Base-by-base conservation (phyloP, 2,888 invertebrate genomes). In the Drosophila longiperda region DNA sequence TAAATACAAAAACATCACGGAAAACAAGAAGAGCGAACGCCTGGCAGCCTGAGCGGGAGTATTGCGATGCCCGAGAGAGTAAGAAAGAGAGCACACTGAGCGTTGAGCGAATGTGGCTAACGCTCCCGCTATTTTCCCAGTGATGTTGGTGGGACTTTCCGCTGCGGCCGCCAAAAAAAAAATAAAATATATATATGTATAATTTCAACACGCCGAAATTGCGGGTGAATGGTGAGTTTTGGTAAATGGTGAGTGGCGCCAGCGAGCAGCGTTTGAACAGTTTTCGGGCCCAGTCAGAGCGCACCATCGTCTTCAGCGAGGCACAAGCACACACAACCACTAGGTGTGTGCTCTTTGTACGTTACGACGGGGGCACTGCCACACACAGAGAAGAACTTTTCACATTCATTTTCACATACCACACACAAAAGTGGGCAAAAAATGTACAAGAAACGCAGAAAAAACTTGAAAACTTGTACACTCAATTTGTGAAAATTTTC, bases 341-440 rank as follows among this genome's bases (percentile, higher is more conserved):
- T 87, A 89, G 91, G 89, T 89, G 90, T 89, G 90, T 90, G 90
- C 90, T 88, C 89, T 83, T 85, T 82, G 90, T 89, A 85, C 90
- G 89, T 87, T 80, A 74, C 83, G 87, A 72, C 82, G 88, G 83
- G 80, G 77, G 78, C 83, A 75, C 81, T 81, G 80, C 80, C 82
- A 78, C 82, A 86, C 82, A 83, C 82, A 82, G 76, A 80, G 82
- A 73, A 75, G 66, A 86, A 86, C 79, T 79, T 78, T 78, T 55
- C 55, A 55, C 38, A 55, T 55, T 55, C 77, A 83, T 83, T 88
- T 81, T 70, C 85, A 89, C 84, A 88, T 70, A 86, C 73, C 80
- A 78, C 77, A 83, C 60, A 77, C 58, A 49, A 69, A 73, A 80
- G 80, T 71, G 71, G 73, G 50, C 57, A 75, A 58, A 42, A 68